Base-by-base conservation (phyloP, 2,888 invertebrate species). In the Acanthopleura granulata region DNA sequence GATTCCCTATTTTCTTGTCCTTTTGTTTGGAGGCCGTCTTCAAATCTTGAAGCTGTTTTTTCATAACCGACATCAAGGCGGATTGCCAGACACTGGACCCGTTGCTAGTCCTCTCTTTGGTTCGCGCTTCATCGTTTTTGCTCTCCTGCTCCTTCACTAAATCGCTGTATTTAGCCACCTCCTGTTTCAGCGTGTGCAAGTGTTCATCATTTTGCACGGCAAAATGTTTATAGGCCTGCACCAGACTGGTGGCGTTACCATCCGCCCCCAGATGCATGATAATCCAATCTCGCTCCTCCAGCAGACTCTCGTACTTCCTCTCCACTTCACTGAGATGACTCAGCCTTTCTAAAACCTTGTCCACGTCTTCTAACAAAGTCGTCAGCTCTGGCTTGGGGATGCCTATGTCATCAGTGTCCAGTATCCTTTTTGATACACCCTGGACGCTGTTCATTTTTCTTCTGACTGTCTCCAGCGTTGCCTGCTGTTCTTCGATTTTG, bases 21-120 rank as follows among this genome's bases (percentile, higher is more conserved):
- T 85, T 84, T 73, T 84, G 80, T 49, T 85, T 74, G 25, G 76
- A 77, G 18, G 82, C 81, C 0, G 78, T 78, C 74, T 84, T 84
- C 6, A 84, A 74, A 72, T 84, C 85, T 62, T 84, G 81, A 0
- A 86, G 76, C 73, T 86, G 85, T 62, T 83, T 83, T 27, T 84
- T 74, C 84, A 86, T 84, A 14, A 86, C 84, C 12, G 79, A 78
- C 82, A 86, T 81, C 22, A 86, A 81, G 30, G 85, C 84, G 22
- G 79, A 78, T 76, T 85, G 85, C 85, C 85, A 86, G 6, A 82
- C 83, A 40, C 73, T 78, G 15, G 82, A 78, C 80, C 40, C 80
- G 78, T 50, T 76, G 74, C 51, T 81, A 78, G 18, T 50, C 49
- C 69, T 74, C 51, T 73, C 75, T 49, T 27, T 72, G 6, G 40